Conservation (phyloP, 2,113 vertebrate genomes). For the Apteryx mantelli region DNA sequence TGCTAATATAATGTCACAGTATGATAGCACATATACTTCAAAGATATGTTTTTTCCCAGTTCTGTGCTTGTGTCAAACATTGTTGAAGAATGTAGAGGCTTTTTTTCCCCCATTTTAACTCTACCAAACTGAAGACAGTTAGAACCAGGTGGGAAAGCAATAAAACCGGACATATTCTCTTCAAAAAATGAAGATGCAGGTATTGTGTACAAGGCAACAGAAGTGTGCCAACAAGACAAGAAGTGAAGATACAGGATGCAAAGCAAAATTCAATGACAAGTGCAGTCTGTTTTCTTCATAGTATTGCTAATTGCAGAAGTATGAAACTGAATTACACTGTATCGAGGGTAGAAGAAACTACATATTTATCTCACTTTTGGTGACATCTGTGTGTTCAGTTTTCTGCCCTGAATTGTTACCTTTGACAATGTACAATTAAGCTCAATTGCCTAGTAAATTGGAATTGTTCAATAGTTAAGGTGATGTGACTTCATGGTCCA, state of each 20-base stretch:
- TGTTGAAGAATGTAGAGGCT: not conserved
- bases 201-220: not conserved
- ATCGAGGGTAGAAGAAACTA: not conserved
- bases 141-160: not conserved
- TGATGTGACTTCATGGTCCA: not conserved
- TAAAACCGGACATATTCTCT: not conserved
- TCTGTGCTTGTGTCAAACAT: not conserved
- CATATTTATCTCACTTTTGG: not conserved
- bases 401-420: conserved; percentile 15
- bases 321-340: not conserved
- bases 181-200: not conserved
- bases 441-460: conserved; percentile 1
- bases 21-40: not conserved
- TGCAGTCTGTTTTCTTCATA: not conserved
- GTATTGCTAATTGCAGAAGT: not conserved
- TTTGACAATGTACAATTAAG: not conserved
- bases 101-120: not conserved
- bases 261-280: not conserved
- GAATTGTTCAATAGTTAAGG: not conserved
- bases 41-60: not conserved
- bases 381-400: not conserved
- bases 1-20: not conserved
- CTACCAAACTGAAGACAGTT: not conserved
- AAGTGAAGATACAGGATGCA: not conserved
- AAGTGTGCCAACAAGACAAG: not conserved